A percentile compares a stretch with the other conserved stretches of the same genome.
phyloP scores from a whole-genome alignment of 2,888 invertebrate genomes.

The Endomychus coccineus region DNA sequence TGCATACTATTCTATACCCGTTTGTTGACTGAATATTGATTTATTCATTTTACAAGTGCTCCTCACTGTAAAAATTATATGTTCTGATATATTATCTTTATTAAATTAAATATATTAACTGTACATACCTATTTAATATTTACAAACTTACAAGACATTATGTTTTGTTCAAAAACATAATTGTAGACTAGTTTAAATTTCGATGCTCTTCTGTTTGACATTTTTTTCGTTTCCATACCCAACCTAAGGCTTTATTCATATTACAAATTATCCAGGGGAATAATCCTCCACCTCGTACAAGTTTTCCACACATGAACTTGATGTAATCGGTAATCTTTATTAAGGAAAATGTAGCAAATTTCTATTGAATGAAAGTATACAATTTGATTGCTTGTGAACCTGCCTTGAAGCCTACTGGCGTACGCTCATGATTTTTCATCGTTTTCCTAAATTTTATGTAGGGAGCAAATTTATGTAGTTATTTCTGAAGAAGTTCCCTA shows the following conservation, averaged over 20 bases:
- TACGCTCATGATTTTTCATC: too few relatives aligned
- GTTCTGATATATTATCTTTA: too few relatives aligned
- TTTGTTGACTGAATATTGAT: too few relatives aligned
- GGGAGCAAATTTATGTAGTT: too few relatives aligned
- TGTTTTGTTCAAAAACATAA: not conserved
- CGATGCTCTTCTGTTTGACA: conserved; percentile 12
- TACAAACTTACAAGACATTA: conserved; percentile 10
- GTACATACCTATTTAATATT: conserved; percentile 2
- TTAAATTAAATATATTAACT: not conserved
- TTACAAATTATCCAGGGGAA: conserved; percentile 61
- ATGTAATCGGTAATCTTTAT: conserved; percentile 60
- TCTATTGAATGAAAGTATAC: too few relatives aligned
- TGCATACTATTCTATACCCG: too few relatives aligned
- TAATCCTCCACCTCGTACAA: conserved; percentile 59
- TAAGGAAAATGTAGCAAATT: conserved; percentile 43
- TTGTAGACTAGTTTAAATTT: conserved; percentile 11
- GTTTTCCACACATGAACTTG: conserved; percentile 60
- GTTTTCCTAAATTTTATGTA: too few relatives aligned
- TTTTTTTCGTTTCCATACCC: conserved; percentile 33
- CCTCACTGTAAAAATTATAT: too few relatives aligned
- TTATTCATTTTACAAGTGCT: too few relatives aligned
- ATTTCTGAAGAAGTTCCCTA: too few relatives aligned
- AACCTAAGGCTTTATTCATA: conserved; percentile 37
- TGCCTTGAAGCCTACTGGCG: too few relatives aligned
- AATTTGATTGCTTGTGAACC: too few relatives aligned